Conservation (phyloP, 1,140 invertebrate species). For the Chrysomallon squamiferum region DNA sequence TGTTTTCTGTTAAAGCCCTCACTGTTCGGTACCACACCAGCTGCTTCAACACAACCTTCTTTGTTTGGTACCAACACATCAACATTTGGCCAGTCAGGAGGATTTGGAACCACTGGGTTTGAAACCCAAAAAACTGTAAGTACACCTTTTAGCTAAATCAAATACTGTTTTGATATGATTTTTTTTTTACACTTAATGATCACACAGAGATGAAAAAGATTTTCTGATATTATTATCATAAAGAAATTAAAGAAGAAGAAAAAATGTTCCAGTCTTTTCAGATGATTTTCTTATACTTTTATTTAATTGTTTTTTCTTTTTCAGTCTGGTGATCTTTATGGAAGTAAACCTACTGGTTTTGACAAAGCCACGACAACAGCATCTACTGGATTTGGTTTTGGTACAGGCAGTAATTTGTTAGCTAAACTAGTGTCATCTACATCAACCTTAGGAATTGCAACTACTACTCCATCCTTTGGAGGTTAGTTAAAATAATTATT, state of each 20-base stretch:
- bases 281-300: too few species aligned
- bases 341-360: conserved; percentile 66
- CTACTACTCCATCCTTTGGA: conserved; percentile 33
- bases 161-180: conserved; percentile 3
- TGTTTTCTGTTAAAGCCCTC: conserved; percentile 11
- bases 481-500: too few species aligned
- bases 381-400: conserved; percentile 38
- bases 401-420: conserved; percentile 40
- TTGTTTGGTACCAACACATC: conserved; percentile 27
- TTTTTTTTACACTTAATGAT: too few species aligned
- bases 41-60: conserved; percentile 39
- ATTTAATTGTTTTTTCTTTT: too few species aligned
- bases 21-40: conserved; percentile 44
- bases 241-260: too few species aligned
- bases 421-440: conserved; percentile 38
- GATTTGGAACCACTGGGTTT: conserved; percentile 32
- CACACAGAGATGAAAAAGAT: too few species aligned
- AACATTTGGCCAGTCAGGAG: conserved; percentile 11
- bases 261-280: too few species aligned
- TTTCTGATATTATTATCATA: too few species aligned
- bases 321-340: conserved; percentile 46
- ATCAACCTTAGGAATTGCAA: conserved; percentile 29
- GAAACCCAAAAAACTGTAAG: not conserved
- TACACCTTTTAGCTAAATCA: conserved; percentile 29
- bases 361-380: conserved; percentile 63